Evolutionary conservation across 2,113 vertebrate genomes (phyloP).

Genomic region (Labeo catla): DNA sequence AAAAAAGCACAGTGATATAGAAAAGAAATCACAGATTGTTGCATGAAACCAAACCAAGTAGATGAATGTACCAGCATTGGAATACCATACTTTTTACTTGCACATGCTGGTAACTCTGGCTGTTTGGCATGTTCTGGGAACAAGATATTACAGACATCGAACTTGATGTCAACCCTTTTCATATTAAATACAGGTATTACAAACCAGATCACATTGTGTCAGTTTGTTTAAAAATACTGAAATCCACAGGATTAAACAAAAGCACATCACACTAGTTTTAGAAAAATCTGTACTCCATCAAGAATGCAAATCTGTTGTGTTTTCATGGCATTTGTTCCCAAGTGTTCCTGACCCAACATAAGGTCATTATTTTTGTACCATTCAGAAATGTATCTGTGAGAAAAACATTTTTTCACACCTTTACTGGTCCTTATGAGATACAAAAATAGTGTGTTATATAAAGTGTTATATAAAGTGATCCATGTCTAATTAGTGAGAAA

Average conservation of each 20-base stretch:
- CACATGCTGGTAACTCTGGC: neutral
- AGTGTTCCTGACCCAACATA: constrained; percentile 40
- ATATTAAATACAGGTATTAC: constrained; percentile 33
- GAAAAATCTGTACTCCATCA: constrained; percentile 15
- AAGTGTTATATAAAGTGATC: constrained; percentile 57
- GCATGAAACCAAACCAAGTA: neutral
- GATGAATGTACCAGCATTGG: neutral
- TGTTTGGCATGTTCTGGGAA: constrained; percentile 23
- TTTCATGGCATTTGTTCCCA: constrained; percentile 53
- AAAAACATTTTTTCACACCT: constrained; percentile 45
- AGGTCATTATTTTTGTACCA: constrained; percentile 49
- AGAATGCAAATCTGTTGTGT: constrained; percentile 45
- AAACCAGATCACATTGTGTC: constrained; percentile 47
- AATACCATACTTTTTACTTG: neutral
- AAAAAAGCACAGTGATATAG: neutral
- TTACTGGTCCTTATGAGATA: constrained; percentile 37
- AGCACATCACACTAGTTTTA: constrained; percentile 39
- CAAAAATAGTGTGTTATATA: constrained; percentile 58
- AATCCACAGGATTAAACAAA: constrained; percentile 64
- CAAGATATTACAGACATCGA: constrained; percentile 5
- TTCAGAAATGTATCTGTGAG: constrained; percentile 41
- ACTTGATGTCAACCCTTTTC: neutral
- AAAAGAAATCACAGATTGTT: neutral
- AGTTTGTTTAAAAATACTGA: constrained; percentile 46
- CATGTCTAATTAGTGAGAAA: constrained; percentile 8